Conservation (phyloP, 1,140 invertebrate species). For the Danaus plexippus region DNA sequence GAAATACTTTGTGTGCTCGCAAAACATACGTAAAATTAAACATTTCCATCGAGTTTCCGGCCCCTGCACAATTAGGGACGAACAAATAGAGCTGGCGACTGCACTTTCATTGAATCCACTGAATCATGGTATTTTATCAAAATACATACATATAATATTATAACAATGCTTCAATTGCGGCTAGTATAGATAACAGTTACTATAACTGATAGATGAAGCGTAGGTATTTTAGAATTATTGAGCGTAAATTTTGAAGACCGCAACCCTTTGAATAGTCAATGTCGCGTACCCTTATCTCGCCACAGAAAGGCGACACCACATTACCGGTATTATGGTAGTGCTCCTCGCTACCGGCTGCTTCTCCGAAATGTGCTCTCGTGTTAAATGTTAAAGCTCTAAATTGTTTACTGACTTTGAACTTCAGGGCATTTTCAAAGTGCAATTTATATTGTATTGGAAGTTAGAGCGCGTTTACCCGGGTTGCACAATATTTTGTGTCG, state of each 20-base stretch:
- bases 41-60: conserved; percentile 16
- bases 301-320: conserved; percentile 70
- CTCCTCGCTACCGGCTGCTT: conserved; percentile 21
- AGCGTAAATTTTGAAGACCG: conserved; percentile 70
- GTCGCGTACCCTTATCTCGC: conserved; percentile 70
- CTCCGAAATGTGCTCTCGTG: conserved; percentile 39
- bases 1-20: conserved; percentile 7
- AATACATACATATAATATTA: conserved; percentile 11
- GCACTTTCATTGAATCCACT: conserved; percentile 29
- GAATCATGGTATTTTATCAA: conserved; percentile 37
- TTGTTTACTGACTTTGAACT: conserved; percentile 46
- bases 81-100: conserved; percentile 15
- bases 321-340: conserved; percentile 66
- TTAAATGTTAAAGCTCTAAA: conserved; percentile 45
- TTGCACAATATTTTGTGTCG: conserved; percentile 66
- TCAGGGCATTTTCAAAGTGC: conserved; percentile 66
- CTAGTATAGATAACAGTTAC: conserved; percentile 35
- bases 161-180: conserved; percentile 17
- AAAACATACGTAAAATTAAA: conserved; percentile 14
- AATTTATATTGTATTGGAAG: conserved; percentile 72
- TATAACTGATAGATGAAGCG: conserved; percentile 44
- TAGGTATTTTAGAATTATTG: conserved; percentile 67
- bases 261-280: conserved; percentile 72
- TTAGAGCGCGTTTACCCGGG: conserved; percentile 61
- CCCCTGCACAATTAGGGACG: conserved; percentile 17